Percentiles rank a stretch among this genome's conserved stretches.
Conservation (phyloP, 2,888 invertebrate species). For the Heteropelma amictum region DNA sequence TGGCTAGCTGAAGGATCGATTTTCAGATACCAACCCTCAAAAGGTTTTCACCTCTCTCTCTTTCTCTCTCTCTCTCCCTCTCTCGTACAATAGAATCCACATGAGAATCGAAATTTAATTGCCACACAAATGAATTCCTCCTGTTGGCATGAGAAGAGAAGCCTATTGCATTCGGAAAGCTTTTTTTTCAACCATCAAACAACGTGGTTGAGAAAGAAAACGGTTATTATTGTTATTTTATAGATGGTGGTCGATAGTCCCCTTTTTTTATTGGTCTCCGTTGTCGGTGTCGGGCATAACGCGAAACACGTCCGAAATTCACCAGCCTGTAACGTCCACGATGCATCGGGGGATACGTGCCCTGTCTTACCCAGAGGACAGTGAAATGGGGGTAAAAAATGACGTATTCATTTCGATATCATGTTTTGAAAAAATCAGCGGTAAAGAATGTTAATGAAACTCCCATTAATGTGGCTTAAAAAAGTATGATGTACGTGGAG, state of each 20-base stretch:
- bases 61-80: not conserved
- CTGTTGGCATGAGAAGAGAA: not conserved
- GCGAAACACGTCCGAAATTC: not conserved
- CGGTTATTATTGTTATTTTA: not conserved
- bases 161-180: not conserved
- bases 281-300: not conserved
- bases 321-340: constrained; percentile 29
- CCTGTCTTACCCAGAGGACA: constrained; percentile 69
- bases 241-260: constrained; percentile 12
- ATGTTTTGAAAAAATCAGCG: not conserved
- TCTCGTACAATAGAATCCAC: constrained; percentile 18
- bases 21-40: constrained; percentile 42
- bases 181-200: too few relatives aligned
- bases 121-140: constrained; percentile 17
- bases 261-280: not conserved
- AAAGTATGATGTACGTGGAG: not conserved
- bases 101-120: constrained; percentile 54
- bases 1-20: constrained; percentile 35
- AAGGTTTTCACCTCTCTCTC: constrained; percentile 14
- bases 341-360: constrained; percentile 63
- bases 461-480: too few relatives aligned
- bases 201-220: too few relatives aligned
- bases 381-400: constrained; percentile 68
- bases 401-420: not conserved
- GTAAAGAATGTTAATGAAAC: too few relatives aligned